phyloP scores from a whole-genome alignment of 2,797 vertebrate species.

The Xiphorhynchus erythropygius region DNA sequence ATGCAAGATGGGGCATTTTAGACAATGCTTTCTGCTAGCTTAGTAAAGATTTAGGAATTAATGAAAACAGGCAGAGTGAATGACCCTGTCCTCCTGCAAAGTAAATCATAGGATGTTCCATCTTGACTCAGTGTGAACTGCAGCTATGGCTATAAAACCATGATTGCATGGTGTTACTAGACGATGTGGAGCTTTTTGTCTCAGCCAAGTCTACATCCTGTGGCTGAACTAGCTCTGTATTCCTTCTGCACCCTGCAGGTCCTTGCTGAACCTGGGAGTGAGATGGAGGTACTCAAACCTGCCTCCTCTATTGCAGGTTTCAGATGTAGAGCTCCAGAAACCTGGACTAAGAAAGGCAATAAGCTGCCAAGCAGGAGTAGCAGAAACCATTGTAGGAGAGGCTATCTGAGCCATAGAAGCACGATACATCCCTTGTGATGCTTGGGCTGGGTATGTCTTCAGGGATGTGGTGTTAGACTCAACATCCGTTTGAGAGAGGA shows the following conservation, averaged over 20 bases:
- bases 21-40: background rate
- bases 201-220: background rate
- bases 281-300: background rate
- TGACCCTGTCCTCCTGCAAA: background rate
- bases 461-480: background rate
- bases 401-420: background rate
- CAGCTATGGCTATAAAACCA: background rate
- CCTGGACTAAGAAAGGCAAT: fast-evolving
- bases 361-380: background rate
- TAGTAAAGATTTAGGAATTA: background rate
- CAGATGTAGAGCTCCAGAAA: background rate
- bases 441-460: background rate
- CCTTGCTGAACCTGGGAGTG: background rate
- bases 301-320: fast-evolving
- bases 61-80: background rate
- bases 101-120: background rate
- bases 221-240: background rate
- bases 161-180: fast-evolving
- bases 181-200: background rate
- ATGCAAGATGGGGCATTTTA: background rate
- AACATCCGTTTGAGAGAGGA: background rate
- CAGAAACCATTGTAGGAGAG: background rate
- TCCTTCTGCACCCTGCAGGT: fast-evolving
- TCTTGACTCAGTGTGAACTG: background rate
- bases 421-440: background rate